phyloP scores from a whole-genome alignment of 2,797 vertebrate species.

The Micrastur ruficollis region DNA sequence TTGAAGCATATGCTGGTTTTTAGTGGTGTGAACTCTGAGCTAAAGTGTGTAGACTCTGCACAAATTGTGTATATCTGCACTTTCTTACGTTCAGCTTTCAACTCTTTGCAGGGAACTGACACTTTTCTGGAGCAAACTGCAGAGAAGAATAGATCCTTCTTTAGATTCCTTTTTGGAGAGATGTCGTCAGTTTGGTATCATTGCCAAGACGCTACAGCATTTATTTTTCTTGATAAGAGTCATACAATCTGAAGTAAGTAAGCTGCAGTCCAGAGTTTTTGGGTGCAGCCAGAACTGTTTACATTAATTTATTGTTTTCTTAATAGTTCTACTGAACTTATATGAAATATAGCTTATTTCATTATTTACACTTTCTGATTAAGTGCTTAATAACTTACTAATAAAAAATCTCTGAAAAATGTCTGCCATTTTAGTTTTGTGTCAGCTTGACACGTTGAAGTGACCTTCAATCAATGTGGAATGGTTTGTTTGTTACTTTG shows the following conservation, averaged over 20 bases:
- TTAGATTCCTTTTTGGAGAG: conserved; percentile 91
- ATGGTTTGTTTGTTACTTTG: neutral
- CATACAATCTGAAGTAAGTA: conserved; percentile 92
- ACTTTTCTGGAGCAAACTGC: conserved; percentile 95
- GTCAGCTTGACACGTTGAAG: neutral
- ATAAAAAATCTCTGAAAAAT: neutral
- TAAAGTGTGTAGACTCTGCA: neutral
- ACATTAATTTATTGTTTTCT: neutral
- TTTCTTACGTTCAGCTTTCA: conserved; percentile 2
- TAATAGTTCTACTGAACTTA: neutral
- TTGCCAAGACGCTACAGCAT: conserved; percentile 94
- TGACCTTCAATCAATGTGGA: neutral
- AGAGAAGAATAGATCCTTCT: conserved; percentile 91
- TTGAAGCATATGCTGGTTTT: neutral
- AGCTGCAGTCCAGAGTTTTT: neutral
- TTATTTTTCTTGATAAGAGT: conserved; percentile 94
- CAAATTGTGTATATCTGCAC: neutral
- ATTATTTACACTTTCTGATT: neutral
- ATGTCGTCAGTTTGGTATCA: conserved; percentile 95
- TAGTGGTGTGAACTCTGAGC: neutral
- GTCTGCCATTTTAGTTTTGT: neutral
- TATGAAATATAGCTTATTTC: neutral
- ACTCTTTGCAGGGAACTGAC: conserved; percentile 88
- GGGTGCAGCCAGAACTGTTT: neutral
- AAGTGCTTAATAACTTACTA: neutral